Conservation (phyloP, 2,888 invertebrate genomes). For the Scaptomyza caliginosa region DNA sequence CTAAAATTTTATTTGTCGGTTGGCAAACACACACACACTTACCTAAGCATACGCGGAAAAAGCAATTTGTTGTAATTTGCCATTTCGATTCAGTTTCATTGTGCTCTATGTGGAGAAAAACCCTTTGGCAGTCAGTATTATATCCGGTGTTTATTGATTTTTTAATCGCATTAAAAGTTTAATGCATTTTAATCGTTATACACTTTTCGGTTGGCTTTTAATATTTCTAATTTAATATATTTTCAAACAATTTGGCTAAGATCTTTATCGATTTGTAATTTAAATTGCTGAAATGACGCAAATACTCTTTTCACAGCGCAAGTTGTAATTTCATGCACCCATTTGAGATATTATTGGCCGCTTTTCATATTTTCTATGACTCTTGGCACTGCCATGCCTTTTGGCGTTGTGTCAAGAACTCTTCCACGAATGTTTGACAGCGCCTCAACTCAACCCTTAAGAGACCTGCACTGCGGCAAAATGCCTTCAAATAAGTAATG, state of each 20-base stretch:
- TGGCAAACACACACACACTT: conserved; percentile 5
- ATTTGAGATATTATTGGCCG: conserved; percentile 38
- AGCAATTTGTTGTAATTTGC: conserved; percentile 50
- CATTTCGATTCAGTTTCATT: conserved; percentile 22
- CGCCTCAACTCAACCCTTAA: conserved; percentile 9
- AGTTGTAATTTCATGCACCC: conserved; percentile 22
- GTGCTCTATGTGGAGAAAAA: background rate
- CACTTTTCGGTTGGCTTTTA: background rate
- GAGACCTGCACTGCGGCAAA: conserved; percentile 26
- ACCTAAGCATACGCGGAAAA: conserved; percentile 22
- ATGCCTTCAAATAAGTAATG: background rate
- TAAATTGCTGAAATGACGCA: background rate
- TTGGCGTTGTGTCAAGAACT: conserved; percentile 78
- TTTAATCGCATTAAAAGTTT: conserved; percentile 3
- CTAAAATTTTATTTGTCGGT: conserved; percentile 36
- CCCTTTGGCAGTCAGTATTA: background rate
- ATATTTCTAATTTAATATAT: background rate
- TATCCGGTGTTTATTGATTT: background rate
- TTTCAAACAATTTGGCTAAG: background rate
- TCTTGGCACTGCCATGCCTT: conserved; percentile 52
- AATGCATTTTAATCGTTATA: background rate
- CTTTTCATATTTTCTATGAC: conserved; percentile 53
- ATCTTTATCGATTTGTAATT: conserved; percentile 6
- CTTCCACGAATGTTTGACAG: conserved; percentile 30
- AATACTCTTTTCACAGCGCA: background rate